Conservation (phyloP, 2,888 invertebrate species). For the Timandra comae region DNA sequence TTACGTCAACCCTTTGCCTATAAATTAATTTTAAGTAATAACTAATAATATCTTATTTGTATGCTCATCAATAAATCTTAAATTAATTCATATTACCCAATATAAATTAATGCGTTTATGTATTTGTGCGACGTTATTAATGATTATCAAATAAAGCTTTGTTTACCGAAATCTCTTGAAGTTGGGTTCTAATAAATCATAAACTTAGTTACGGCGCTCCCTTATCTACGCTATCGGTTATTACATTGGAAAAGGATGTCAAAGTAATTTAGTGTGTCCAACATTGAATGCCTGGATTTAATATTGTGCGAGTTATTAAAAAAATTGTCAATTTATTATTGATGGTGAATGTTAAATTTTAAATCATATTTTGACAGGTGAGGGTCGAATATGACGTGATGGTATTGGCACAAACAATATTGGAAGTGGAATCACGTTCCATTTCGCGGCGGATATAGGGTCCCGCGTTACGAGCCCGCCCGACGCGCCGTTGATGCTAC, state of each 20-base stretch:
- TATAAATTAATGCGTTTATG: not conserved
- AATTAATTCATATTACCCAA: not conserved
- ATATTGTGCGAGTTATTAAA: constrained; percentile 5
- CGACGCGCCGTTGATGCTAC: constrained; percentile 55
- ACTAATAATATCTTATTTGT: constrained; percentile 6
- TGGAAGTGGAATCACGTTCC: constrained; percentile 59
- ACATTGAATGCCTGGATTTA: too few species aligned
- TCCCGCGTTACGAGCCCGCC: constrained; percentile 53
- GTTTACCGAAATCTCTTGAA: constrained; percentile 29
- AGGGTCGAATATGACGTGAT: constrained; percentile 17
- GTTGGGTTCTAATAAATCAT: constrained; percentile 40
- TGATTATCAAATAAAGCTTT: constrained; percentile 25
- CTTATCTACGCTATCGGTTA: constrained; percentile 37
- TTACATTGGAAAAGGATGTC: constrained; percentile 13
- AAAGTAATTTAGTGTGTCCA: constrained; percentile 12
- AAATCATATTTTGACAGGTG: constrained; percentile 18
- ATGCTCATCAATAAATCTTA: not conserved
- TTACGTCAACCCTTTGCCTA: constrained; percentile 6
- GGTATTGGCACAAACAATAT: constrained; percentile 37
- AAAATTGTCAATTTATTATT: constrained; percentile 1
- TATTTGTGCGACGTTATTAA: constrained; percentile 10
- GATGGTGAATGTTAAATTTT: constrained; percentile 7
- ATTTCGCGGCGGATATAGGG: constrained; percentile 67
- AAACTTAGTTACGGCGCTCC: constrained; percentile 34
- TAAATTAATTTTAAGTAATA: constrained; percentile 6